A percentile compares a stretch with the other conserved stretches of the same genome.
These are phyloP conservation scores for Eurosta solidaginis DNA, from an alignment of 1,140 invertebrate genomes.

Conservation along the genomic window DNA sequence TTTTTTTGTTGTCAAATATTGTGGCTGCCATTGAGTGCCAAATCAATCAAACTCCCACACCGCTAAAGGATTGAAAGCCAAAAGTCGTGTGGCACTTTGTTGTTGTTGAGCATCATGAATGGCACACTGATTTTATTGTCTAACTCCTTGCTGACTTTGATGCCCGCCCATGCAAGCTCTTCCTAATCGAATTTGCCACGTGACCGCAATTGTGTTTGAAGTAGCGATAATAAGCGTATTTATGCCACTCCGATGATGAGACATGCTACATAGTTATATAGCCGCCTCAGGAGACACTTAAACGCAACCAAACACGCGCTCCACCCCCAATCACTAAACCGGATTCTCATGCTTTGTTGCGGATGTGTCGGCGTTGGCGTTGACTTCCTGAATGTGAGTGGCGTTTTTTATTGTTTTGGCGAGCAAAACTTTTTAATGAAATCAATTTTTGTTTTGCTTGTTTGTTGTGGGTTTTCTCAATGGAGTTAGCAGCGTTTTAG, in stretches of 20 bases:
- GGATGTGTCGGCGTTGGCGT: constrained; percentile 44
- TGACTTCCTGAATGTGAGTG: neutral
- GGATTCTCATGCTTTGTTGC: constrained; percentile 35
- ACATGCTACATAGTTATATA: neutral
- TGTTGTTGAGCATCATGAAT: constrained; percentile 7
- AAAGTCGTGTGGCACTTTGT: neutral
- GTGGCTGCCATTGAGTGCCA: constrained; percentile 7
- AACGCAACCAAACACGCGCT: constrained; percentile 1
- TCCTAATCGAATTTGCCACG: constrained; percentile 42
- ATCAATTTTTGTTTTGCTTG: constrained; percentile 30
- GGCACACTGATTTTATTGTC: constrained; percentile 19
- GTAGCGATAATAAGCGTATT: constrained; percentile 59
- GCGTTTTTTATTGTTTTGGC: constrained; percentile 40
- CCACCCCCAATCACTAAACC: neutral
- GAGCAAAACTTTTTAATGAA: constrained; percentile 34
- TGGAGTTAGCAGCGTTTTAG: neutral
- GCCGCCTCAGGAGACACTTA: neutral
- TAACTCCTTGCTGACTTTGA: neutral
- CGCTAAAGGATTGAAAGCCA: constrained; percentile 15
- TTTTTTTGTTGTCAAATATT: neutral
- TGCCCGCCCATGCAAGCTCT: constrained; percentile 23
- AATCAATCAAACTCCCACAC: constrained; percentile 12
- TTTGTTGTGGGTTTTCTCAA: neutral
- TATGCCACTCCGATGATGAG: constrained; percentile 35
- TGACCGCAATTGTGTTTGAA: constrained; percentile 59